Evolutionary conservation across 1,140 invertebrate species (phyloP), one percentile per base, ranked within the genome.

Genomic region (Calephelis virginiensis): DNA sequence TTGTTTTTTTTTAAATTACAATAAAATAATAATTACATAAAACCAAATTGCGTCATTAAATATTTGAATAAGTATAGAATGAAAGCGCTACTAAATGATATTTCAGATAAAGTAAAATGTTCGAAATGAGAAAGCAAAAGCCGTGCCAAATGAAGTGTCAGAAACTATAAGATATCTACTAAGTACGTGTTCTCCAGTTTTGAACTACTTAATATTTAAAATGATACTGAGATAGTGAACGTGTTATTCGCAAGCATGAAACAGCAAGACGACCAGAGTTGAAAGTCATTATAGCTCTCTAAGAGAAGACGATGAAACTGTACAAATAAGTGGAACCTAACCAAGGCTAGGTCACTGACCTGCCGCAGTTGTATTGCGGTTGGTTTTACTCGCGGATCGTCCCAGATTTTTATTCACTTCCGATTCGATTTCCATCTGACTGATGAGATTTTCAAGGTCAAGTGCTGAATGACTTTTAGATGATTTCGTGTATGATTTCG

Each of bases 381-480:
- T 72, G 63, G 66, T 75, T 78, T 83, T 87, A 72, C 86, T 83
- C 69, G 84, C 85, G 47, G 88, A 89, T 66, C 86, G 76, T 85
- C 81, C 88, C 66, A 87, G 79, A 71, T 90, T 87, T 76, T 80
- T 85, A 80, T 86, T 89, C 38, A 85, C 84, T 74, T 89, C 88
- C 28, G 85, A 82, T 66, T 88, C 80, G 66, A 87, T 75, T 76
- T 90, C 86, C 86, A 89, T 83, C 66, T 89, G 83, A 63, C 78
- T 84, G 47, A 90, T 72, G 63, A 90, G 70, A 73, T 84, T 78
- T 65, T 90, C 88, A 68, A 88, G 70, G 64, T 86, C 82, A 72
- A 86, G 77, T 28, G 85, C 68, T 38, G 85, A 83, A 66, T 85
- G 85, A 28, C 71, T 70, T 80, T 83, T 86, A 43, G 61, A 53